Evolutionary conservation across 1,140 invertebrate species (phyloP).

Genomic region (Pseudomyrmex flavicornis): DNA sequence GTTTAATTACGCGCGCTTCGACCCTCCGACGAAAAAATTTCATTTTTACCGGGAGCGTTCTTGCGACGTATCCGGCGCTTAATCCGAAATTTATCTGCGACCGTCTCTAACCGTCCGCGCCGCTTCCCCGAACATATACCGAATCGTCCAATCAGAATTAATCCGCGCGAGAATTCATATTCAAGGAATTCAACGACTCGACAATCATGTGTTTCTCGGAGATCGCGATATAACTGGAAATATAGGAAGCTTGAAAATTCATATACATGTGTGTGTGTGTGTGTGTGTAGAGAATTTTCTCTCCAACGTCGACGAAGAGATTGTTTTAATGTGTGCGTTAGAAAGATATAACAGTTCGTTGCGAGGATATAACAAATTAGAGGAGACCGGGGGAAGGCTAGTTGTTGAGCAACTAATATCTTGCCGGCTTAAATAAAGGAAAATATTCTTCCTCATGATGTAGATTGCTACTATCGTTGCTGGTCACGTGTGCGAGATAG

Average conservation of each 20-base stretch:
- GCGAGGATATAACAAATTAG: background rate
- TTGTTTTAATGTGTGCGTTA: background rate
- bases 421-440: too few relatives aligned
- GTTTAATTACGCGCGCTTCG: constrained; percentile 41
- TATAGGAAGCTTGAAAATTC: constrained; percentile 13
- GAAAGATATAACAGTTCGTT: background rate
- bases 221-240: background rate
- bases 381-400: background rate
- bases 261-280: too few relatives aligned
- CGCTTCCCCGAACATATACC: constrained; percentile 30
- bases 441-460: too few relatives aligned
- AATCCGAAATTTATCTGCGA: constrained; percentile 52
- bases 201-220: background rate
- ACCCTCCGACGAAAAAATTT: constrained; percentile 32
- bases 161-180: constrained; percentile 53
- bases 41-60: constrained; percentile 35
- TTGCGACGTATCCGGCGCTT: constrained; percentile 29
- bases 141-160: constrained; percentile 43
- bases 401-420: too few relatives aligned
- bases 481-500: too few relatives aligned
- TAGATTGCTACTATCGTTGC: too few relatives aligned
- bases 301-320: too few relatives aligned
- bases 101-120: background rate
- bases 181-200: constrained; percentile 24
- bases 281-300: too few relatives aligned